Evolutionary conservation across 2,797 vertebrate genomes (phyloP).

Genomic region (Phylloscopus collybita): DNA sequence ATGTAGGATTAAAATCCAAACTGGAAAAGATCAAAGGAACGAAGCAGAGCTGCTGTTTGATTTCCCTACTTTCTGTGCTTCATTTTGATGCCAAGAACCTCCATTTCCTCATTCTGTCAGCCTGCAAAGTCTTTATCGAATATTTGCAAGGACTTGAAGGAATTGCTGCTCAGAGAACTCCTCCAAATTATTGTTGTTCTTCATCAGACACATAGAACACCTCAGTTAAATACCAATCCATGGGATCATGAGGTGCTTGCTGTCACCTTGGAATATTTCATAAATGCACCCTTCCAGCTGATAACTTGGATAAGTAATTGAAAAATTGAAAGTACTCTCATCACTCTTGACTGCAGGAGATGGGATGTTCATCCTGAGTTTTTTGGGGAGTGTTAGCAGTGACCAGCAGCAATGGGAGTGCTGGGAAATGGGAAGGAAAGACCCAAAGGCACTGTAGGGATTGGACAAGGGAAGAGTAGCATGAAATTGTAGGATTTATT

Average conservation of each 20-base stretch:
- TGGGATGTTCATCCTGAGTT: background rate
- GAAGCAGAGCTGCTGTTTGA: background rate
- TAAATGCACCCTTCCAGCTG: constrained; percentile 4
- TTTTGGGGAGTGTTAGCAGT: background rate
- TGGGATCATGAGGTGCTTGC: background rate
- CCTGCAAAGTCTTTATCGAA: background rate
- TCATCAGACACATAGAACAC: background rate
- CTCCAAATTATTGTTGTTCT: background rate
- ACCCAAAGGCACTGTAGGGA: background rate
- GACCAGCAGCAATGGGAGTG: background rate
- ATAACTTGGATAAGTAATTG: background rate
- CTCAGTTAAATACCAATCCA: background rate
- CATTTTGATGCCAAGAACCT: background rate
- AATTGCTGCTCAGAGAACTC: background rate
- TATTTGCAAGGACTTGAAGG: background rate
- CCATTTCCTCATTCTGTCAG: background rate
- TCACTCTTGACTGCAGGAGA: background rate
- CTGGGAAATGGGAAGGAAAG: background rate
- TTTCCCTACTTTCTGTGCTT: background rate
- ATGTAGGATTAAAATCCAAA: background rate
- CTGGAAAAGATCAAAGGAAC: background rate
- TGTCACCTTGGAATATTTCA: background rate
- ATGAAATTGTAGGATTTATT: background rate
- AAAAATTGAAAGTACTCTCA: background rate
- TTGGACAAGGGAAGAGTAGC: background rate